Percentiles rank a stretch among this genome's conserved stretches.
phyloP scores from a whole-genome alignment of 2,888 invertebrate species.

The Cerceris ruficornis region DNA sequence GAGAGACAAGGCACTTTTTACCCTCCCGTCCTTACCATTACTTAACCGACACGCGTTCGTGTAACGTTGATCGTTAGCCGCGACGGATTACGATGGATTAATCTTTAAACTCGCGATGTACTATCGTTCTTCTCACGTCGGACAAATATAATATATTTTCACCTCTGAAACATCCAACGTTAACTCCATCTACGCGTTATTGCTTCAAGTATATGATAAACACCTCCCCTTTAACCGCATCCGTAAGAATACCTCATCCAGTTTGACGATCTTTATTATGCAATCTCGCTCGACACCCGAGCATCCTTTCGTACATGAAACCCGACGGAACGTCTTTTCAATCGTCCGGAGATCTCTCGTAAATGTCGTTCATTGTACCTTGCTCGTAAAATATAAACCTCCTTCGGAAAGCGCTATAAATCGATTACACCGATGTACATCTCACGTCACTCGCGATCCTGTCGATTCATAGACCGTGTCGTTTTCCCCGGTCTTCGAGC shows the following conservation, averaged over 20 bases:
- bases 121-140: too few relatives aligned
- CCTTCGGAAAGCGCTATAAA: background rate
- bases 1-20: background rate
- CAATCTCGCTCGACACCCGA: background rate
- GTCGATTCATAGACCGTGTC: slow-evolving; percentile 7
- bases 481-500: background rate
- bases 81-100: too few relatives aligned
- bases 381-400: slow-evolving; percentile 15
- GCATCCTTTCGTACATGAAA: background rate
- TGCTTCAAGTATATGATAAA: too few relatives aligned
- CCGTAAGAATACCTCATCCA: background rate
- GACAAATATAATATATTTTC: too few relatives aligned
- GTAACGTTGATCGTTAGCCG: too few relatives aligned
- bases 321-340: too few relatives aligned
- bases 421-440: slow-evolving; percentile 16
- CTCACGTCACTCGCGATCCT: background rate
- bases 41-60: too few relatives aligned
- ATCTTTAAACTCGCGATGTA: too few relatives aligned
- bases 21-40: too few relatives aligned
- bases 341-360: background rate
- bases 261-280: slow-evolving; percentile 3
- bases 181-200: too few relatives aligned
- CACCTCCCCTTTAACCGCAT: background rate
- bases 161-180: too few relatives aligned
- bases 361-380: background rate